These are phyloP conservation scores for Falco peregrinus DNA, from an alignment of 2,797 vertebrate species.

Conservation along the genomic window DNA sequence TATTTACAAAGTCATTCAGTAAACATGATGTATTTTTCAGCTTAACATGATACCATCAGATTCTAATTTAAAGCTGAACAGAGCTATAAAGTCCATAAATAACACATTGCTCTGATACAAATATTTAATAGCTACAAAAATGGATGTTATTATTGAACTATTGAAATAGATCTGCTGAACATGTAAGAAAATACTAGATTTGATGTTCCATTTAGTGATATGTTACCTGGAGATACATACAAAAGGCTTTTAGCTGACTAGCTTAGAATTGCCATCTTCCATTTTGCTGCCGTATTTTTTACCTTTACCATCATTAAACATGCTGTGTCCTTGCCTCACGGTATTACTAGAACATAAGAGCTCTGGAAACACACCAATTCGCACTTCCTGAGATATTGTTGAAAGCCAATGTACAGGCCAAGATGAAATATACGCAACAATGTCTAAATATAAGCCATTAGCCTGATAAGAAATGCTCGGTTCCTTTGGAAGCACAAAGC, in stretches of 20 bases:
- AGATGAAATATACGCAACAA: not conserved
- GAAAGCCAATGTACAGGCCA: not conserved
- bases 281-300: not conserved
- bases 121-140: constrained; percentile 40
- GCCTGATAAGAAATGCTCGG: not conserved
- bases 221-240: not conserved
- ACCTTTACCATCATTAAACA: not conserved
- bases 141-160: not conserved
- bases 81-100: not conserved
- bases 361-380: not conserved
- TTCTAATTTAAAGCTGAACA: constrained; percentile 5
- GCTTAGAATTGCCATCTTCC: not conserved
- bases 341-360: not conserved
- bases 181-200: not conserved
- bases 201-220: not conserved
- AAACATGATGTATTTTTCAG: not conserved
- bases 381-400: not conserved
- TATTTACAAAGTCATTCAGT: not conserved
- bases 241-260: not conserved
- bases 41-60: not conserved
- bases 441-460: not conserved
- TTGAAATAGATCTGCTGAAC: constrained; percentile 2
- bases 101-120: not conserved
- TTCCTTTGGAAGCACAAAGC: not conserved
- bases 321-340: not conserved